phyloP scores from a whole-genome alignment of 1,140 invertebrate genomes.

The Chrysoperla carnea region DNA sequence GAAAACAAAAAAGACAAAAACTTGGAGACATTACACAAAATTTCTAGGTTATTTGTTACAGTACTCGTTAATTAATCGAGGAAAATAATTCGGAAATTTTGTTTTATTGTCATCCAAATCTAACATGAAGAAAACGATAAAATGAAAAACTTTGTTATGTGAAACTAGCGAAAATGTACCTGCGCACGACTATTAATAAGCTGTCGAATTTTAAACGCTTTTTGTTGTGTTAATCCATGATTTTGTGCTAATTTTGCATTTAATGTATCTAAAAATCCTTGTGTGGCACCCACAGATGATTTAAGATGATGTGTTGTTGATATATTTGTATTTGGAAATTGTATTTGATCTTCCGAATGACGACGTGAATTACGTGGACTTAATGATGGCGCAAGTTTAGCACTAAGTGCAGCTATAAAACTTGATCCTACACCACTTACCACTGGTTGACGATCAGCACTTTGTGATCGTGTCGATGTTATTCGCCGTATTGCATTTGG shows the following conservation, averaged over 20 bases:
- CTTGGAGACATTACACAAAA: no score
- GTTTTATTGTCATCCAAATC: no score
- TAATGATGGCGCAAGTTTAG: slow-evolving; percentile 42
- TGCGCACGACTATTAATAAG: slow-evolving; percentile 45
- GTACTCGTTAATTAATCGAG: no score
- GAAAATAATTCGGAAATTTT: no score
- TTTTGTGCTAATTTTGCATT: slow-evolving; percentile 54
- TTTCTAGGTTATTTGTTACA: no score
- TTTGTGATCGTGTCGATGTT: slow-evolving; percentile 27
- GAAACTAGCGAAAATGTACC: slow-evolving; percentile 20
- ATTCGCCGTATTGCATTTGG: slow-evolving; percentile 25
- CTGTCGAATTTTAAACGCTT: slow-evolving; percentile 33
- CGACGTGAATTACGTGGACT: slow-evolving; percentile 29
- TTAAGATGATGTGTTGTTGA: slow-evolving; percentile 13
- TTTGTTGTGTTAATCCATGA: slow-evolving; percentile 20
- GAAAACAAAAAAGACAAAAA: no score
- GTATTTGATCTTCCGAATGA: slow-evolving; percentile 19
- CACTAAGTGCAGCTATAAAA: slow-evolving; percentile 52
- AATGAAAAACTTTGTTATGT: no score
- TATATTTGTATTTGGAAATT: slow-evolving; percentile 14
- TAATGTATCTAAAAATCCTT: slow-evolving; percentile 52
- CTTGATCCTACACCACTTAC: slow-evolving; percentile 35
- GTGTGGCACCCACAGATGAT: slow-evolving; percentile 16
- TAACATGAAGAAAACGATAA: no score
- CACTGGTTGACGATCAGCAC: slow-evolving; percentile 29